These are phyloP conservation scores for Amphipoea lucens DNA, from an alignment of 2,888 invertebrate genomes.

Conservation along the genomic window DNA sequence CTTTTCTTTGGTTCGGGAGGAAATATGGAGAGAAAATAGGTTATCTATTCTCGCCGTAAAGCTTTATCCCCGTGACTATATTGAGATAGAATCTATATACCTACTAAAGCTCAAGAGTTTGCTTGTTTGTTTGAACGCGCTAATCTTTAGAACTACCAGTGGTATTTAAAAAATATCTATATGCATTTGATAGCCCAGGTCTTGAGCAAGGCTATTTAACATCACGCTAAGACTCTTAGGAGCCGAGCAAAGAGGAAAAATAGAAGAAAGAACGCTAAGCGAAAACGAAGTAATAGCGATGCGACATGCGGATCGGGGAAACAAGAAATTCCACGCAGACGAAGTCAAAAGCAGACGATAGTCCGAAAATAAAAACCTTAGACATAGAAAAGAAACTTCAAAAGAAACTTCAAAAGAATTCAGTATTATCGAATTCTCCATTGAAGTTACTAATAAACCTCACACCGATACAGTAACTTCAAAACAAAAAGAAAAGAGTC, in stretches of 20 bases:
- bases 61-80: slow-evolving; percentile 33
- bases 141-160: not conserved
- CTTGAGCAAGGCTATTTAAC: not conserved
- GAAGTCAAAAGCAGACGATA: not conserved
- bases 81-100: slow-evolving; percentile 39
- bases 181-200: not conserved
- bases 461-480: slow-evolving; percentile 34
- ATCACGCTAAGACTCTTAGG: not conserved
- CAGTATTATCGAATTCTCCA: slow-evolving; percentile 10
- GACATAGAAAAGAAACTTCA: not conserved
- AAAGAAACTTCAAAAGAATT: slow-evolving; percentile 15
- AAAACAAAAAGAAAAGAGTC: slow-evolving; percentile 33
- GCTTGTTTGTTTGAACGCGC: not conserved
- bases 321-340: not conserved
- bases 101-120: not conserved
- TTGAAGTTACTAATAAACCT: slow-evolving; percentile 25
- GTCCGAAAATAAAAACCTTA: slow-evolving; percentile 24
- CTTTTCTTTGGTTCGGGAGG: slow-evolving; percentile 37
- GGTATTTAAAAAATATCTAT: not conserved
- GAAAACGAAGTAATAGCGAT: not conserved
- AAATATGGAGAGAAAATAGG: slow-evolving; percentile 45
- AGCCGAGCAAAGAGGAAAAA: not conserved
- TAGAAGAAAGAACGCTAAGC: not conserved
- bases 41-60: slow-evolving; percentile 45
- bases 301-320: not conserved